Conservation (phyloP, 2,113 vertebrate species). For the Phrynocephalus versicolor region DNA sequence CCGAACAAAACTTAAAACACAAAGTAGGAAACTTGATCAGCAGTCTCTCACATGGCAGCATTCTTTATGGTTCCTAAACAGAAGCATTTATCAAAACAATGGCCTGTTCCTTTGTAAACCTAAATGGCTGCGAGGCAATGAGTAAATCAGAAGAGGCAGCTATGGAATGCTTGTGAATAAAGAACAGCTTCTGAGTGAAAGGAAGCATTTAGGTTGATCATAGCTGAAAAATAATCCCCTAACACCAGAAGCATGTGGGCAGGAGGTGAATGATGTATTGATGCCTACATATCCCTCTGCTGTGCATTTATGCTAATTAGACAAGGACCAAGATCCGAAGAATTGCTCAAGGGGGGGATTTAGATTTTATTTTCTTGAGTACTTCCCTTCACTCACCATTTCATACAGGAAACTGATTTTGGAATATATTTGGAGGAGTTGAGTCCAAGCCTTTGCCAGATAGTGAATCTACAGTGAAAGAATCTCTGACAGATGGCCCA, state of each 20-base stretch:
- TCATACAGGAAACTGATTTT: neutral
- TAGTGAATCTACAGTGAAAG: too few species aligned
- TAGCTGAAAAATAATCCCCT: slow-evolving; percentile 3
- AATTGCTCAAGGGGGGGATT: neutral
- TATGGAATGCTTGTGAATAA: slow-evolving; percentile 24
- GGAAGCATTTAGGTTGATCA: neutral
- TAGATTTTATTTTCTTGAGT: neutral
- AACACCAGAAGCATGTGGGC: neutral
- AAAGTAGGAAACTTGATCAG: neutral
- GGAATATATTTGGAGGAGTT: too few species aligned
- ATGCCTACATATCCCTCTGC: neutral
- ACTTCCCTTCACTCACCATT: neutral
- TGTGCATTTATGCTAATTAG: neutral
- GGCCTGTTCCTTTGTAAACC: slow-evolving; percentile 30
- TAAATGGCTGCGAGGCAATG: slow-evolving; percentile 31
- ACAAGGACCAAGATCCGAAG: neutral
- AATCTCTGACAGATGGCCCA: too few species aligned
- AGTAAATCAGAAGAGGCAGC: slow-evolving; percentile 35
- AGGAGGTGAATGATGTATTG: neutral
- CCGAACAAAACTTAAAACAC: neutral
- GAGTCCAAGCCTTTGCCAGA: too few species aligned
- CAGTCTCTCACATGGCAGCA: neutral
- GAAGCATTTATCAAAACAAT: slow-evolving; percentile 34
- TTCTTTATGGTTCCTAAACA: slow-evolving; percentile 20
- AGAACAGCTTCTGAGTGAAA: slow-evolving; percentile 12